Base-by-base conservation (phyloP, 2,888 invertebrate species). In the Scelioninae gen. 1 region DNA sequence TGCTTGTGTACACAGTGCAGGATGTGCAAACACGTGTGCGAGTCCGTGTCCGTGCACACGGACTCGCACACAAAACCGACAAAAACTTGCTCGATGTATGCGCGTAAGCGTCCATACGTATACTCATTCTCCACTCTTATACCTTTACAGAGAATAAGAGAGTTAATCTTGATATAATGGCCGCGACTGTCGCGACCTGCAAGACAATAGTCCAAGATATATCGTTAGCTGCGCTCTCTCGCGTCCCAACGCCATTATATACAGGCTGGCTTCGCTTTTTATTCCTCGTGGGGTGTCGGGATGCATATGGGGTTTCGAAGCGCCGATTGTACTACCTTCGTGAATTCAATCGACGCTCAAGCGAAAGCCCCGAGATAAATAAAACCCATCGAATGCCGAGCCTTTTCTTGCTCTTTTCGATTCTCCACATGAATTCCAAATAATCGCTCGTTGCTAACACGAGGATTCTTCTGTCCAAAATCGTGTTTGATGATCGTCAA, bases 121-220 rank as follows among this genome's bases (percentile, higher is more conserved):
- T 29, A 65, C 75, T 72, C 77, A 86, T 87, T 86, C 86, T 85
- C 86, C 87, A 80, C 78, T 84, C 75, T 78, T 81, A 66, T 84
- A 81, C 83, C 84, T 83, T 81, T 49, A 58, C 78, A 87, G 87
- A 87, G 89, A 88, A 90, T 88, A 89, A 90, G 90, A 90, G 91
- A 91, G 90, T 91, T 91, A 91, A 91, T 91, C 91, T 91, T 91
- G 91, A 91, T 91, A 91, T 91, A 91, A 91, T 91, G 91, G 91
- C 90, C 90, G 91, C 91, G 90, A 91, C 91, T 91, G 91, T 91
- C 91, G 91, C 90, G 89, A 88, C 89, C 89, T 88, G 87, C 90
- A 91, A 91, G 91, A 91, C 91, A 91, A 91, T 91, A 90, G 91
- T 90, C 90, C 89, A 89, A 91, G 91, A 91, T 91, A 91, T 91